Conservation (phyloP, 2,113 vertebrate genomes). For the Xiphophorus hellerii region DNA sequence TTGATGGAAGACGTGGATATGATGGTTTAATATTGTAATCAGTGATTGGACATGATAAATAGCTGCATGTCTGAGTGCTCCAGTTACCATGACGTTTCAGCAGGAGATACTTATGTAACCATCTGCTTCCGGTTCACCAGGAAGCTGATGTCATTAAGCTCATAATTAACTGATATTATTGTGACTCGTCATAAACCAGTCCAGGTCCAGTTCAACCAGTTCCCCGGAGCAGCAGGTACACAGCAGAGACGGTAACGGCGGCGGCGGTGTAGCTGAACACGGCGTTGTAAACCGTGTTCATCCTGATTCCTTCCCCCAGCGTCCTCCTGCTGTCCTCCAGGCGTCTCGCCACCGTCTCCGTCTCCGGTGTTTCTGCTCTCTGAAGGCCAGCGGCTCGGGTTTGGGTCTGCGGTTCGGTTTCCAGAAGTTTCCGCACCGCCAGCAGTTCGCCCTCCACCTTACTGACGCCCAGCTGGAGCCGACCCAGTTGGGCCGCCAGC, state of each 20-base stretch:
- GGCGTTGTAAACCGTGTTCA: constrained; percentile 83
- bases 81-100: neutral
- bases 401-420: constrained; percentile 28
- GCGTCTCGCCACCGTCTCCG: constrained; percentile 75
- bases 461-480: constrained; percentile 42
- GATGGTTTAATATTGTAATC: no score
- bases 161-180: neutral
- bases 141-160: neutral
- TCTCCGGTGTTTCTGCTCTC: constrained; percentile 54
- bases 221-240: constrained; percentile 88
- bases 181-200: neutral
- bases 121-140: neutral
- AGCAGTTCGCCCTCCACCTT: constrained; percentile 34
- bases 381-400: neutral
- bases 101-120: neutral
- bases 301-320: constrained; percentile 84
- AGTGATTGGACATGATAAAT: no score
- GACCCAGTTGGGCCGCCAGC: constrained; percentile 40
- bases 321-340: constrained; percentile 83
- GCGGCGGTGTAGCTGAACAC: constrained; percentile 82
- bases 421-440: constrained; percentile 63
- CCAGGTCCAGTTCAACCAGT: constrained; percentile 13
- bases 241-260: constrained; percentile 82
- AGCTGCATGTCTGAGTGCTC: neutral
- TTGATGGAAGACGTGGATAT: no score